A percentile compares a stretch with the other conserved stretches of the same genome.
These are phyloP conservation scores for Mycogona germanica DNA, from an alignment of 2,888 invertebrate genomes.

Conservation along the genomic window DNA sequence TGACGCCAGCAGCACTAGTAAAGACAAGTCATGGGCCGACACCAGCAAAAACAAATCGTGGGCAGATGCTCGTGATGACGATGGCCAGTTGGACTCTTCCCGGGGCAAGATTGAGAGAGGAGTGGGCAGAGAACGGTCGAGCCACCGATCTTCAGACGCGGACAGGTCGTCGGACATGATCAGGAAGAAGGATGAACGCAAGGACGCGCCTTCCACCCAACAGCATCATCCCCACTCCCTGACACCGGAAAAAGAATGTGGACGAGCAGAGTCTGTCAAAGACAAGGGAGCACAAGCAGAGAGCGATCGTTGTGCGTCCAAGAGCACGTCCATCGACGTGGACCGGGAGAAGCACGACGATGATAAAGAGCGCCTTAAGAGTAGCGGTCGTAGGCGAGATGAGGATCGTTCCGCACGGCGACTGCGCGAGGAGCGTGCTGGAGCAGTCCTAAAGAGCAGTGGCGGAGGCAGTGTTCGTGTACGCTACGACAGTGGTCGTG, in stretches of 20 bases:
- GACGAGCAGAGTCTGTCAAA: background rate
- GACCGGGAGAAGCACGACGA: constrained; percentile 21
- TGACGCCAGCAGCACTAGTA: constrained; percentile 4
- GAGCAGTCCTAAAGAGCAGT: no score
- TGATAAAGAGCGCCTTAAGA: constrained; percentile 39
- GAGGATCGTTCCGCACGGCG: constrained; percentile 27
- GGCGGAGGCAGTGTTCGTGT: no score
- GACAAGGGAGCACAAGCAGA: background rate
- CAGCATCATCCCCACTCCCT: no score
- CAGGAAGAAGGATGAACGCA: no score
- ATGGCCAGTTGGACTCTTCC: background rate
- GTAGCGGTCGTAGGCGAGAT: constrained; percentile 21
- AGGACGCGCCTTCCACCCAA: no score
- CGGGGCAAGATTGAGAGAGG: no score
- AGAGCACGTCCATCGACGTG: background rate
- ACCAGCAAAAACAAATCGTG: constrained; percentile 6
- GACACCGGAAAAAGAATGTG: no score
- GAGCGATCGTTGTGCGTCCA: background rate
- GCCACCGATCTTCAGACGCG: no score
- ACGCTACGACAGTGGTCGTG: constrained; percentile 9
- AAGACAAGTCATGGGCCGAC: constrained; percentile 17
- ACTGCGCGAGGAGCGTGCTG: constrained; percentile 22
- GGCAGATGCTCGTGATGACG: no score
- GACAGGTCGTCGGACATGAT: no score
- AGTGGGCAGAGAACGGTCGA: no score